A percentile compares a stretch with the other conserved stretches of the same genome.
phyloP scores from a whole-genome alignment of 92 coral and sea anemone genomes.

The Desmophyllum pertusum region DNA sequence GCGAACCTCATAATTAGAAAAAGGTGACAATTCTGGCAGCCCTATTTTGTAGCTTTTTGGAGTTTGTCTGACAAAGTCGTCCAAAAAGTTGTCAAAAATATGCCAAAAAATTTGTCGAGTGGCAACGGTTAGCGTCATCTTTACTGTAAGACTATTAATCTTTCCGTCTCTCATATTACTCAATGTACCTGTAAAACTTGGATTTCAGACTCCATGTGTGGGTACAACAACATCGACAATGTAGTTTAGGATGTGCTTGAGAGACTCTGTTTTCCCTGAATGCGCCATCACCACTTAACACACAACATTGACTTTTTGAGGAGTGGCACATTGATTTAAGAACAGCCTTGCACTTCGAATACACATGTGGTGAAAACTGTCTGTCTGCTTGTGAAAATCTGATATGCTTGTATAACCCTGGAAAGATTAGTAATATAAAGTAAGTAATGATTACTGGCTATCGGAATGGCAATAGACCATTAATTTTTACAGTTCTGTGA shows the following conservation, averaged over 20 bases:
- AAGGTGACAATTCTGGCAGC: no score
- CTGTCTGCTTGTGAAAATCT: not conserved
- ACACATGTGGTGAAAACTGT: constrained; percentile 39
- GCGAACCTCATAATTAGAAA: no score
- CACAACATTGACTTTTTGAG: constrained; percentile 64
- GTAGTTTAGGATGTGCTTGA: constrained; percentile 48
- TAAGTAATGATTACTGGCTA: no score
- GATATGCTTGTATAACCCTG: constrained; percentile 34
- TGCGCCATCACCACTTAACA: constrained; percentile 83
- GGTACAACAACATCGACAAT: constrained; percentile 19
- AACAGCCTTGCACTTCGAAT: constrained; percentile 44
- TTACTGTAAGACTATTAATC: no score
- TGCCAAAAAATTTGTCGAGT: no score
- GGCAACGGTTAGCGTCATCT: no score
- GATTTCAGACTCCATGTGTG: constrained; percentile 27
- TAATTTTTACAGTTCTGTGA: no score
- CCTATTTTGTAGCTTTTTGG: no score
- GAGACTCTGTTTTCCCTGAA: constrained; percentile 76
- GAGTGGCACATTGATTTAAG: constrained; percentile 54
- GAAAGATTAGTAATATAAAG: not conserved
- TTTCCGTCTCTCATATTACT: no score
- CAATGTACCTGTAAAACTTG: constrained; percentile 49
- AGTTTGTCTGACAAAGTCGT: no score
- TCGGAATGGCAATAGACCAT: no score
- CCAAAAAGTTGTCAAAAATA: no score